Conservation (phyloP, 2,888 invertebrate genomes). For the Protula sp. region DNA sequence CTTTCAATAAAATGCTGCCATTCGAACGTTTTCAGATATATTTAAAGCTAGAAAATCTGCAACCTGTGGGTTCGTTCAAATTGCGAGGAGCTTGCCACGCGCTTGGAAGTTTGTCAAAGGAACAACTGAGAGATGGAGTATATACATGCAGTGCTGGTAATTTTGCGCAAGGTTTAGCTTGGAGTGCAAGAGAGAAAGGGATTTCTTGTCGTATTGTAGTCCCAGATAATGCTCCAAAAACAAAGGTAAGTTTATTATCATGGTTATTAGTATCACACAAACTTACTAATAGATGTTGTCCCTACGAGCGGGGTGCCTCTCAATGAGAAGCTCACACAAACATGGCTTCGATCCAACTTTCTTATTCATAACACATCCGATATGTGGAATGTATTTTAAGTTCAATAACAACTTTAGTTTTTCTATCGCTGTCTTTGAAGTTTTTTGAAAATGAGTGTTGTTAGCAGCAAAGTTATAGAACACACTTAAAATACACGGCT, state of each 20-base stretch:
- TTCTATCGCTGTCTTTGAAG: no score
- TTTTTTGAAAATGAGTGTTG: no score
- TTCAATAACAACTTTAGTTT: no score
- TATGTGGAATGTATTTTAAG: no score
- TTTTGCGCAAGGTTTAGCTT: constrained; percentile 38
- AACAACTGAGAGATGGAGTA: constrained; percentile 30
- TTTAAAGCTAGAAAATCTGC: constrained; percentile 46
- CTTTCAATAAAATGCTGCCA: no score
- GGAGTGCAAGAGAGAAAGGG: constrained; percentile 15
- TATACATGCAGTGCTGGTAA: constrained; percentile 48
- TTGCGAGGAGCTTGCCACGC: constrained; percentile 43
- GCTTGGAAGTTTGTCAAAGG: constrained; percentile 15
- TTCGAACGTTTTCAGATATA: constrained; percentile 30
- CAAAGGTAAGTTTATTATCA: constrained; percentile 3
- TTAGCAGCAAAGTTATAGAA: no score
- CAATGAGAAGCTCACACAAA: no score
- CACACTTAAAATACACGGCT: no score
- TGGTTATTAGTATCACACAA: not conserved
- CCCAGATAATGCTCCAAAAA: constrained; percentile 14
- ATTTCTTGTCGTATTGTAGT: constrained; percentile 9
- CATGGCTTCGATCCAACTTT: no score
- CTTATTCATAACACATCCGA: no score
- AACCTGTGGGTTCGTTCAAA: constrained; percentile 47
- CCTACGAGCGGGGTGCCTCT: no score
- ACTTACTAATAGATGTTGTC: no score